phyloP scores from a whole-genome alignment of 2,888 invertebrate species.

The Lithophane semibrunnea region DNA sequence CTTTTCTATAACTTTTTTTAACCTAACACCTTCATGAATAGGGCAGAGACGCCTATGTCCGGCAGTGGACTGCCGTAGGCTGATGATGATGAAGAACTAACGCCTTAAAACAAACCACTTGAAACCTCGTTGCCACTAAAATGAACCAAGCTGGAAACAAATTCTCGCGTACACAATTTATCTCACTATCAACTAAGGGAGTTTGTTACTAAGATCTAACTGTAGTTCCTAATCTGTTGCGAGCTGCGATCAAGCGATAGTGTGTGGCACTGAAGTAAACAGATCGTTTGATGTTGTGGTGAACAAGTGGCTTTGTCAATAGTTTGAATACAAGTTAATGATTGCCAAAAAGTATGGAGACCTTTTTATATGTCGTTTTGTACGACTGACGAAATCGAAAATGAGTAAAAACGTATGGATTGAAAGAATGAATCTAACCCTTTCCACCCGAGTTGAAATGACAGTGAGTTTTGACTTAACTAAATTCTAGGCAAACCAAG shows the following conservation, averaged over 20 bases:
- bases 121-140: not conserved
- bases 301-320: constrained; percentile 34
- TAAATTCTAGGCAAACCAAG: too few relatives aligned
- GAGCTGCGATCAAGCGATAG: constrained; percentile 59
- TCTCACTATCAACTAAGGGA: constrained; percentile 32
- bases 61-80: too few relatives aligned
- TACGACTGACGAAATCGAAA: not conserved
- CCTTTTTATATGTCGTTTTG: too few relatives aligned
- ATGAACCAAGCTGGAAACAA: not conserved
- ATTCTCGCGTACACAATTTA: constrained; percentile 33
- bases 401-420: too few relatives aligned
- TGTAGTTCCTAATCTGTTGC: constrained; percentile 65
- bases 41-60: not conserved
- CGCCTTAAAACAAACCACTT: not conserved
- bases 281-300: constrained; percentile 28
- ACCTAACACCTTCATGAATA: not conserved
- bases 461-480: too few relatives aligned
- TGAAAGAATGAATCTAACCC: not conserved
- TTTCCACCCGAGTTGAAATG: too few relatives aligned
- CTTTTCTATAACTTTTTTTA: too few relatives aligned
- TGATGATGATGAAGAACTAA: not conserved
- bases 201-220: constrained; percentile 48
- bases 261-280: constrained; percentile 44
- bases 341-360: not conserved
- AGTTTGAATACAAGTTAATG: not conserved